Base-by-base conservation (phyloP, 2,888 invertebrate species). In the Yponomeuta evonymella region DNA sequence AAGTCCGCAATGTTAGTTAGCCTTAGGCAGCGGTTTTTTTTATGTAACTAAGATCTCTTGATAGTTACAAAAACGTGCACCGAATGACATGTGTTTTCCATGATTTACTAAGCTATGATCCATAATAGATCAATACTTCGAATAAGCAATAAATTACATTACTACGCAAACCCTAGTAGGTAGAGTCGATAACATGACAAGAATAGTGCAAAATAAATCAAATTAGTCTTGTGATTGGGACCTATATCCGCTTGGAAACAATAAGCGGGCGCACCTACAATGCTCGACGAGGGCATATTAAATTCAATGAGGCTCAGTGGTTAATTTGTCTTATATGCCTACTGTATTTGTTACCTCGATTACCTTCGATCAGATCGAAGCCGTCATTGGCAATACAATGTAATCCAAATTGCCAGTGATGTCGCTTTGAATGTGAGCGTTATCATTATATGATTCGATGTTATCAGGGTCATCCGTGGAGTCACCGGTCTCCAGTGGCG, bases 281-380 rank as follows among this genome's bases (percentile, higher is more conserved):
- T 75, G 73, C 76, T 79, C 76, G 70, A 36, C 51, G 51, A 8
- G 10, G 51, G 75, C 79, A 80, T 85, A 87, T 87, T 86, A 85
- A 84, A 86, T 84, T 79, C 79, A 80, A 79, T 78, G 77, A 77
- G 79, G 83, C 85, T 87, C 87, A 82, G 82, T 86, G 87, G 88
- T 85, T 85, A 83, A 87, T 89, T 89, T 87, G 86, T 84, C 83
- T 83, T 85, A 85, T 87, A 86, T 86, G 89, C 89, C 85, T 86
- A 84, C 81, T 86, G 83, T 85, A 79, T 79, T 81, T 78, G 75
- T 76, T 62, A 3, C 62, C 23, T 64, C 8, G 64, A 30, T 64
- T 64, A 64, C 8, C 6, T 64, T 64, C 10, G 29, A 12, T 64
- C 64, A 64, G 29, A n/a, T 15, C 51, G 51, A 58, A 58, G 15